Evolutionary conservation across 2,888 invertebrate species (phyloP).

Genomic region (Tetragonisca angustula): DNA sequence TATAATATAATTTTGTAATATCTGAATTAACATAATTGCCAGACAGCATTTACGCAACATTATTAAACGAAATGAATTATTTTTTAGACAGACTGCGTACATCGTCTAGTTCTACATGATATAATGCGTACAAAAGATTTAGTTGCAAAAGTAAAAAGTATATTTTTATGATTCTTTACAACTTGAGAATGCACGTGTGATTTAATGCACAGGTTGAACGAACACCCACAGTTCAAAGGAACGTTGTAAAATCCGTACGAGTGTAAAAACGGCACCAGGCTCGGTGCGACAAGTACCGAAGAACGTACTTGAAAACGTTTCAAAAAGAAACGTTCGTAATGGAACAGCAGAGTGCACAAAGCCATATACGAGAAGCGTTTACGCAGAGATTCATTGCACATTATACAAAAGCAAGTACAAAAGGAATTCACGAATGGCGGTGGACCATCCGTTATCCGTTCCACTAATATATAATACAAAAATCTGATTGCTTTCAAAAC

Average conservation of each 20-base stretch:
- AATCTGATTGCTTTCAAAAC: neutral
- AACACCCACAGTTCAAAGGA: neutral
- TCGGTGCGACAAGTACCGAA: neutral
- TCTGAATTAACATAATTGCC: neutral
- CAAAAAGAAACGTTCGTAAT: conserved; percentile 9
- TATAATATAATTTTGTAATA: too few species aligned
- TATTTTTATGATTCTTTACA: neutral
- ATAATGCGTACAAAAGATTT: neutral
- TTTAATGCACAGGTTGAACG: neutral
- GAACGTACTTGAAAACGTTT: conserved; percentile 5
- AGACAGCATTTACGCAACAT: neutral
- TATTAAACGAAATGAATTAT: neutral
- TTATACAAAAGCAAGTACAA: neutral
- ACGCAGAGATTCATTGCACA: neutral
- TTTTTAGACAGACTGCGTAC: neutral
- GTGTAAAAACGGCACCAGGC: neutral
- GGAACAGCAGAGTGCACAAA: conserved; percentile 1
- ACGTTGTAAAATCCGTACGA: neutral
- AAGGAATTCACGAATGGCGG: neutral
- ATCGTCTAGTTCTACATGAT: too few species aligned
- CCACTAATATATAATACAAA: neutral
- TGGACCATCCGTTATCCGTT: neutral
- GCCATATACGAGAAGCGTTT: neutral
- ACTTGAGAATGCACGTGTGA: neutral
- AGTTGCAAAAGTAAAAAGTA: neutral